Evolutionary conservation across 2,113 vertebrate species (phyloP).

Genomic region (Callipepla squamata): DNA sequence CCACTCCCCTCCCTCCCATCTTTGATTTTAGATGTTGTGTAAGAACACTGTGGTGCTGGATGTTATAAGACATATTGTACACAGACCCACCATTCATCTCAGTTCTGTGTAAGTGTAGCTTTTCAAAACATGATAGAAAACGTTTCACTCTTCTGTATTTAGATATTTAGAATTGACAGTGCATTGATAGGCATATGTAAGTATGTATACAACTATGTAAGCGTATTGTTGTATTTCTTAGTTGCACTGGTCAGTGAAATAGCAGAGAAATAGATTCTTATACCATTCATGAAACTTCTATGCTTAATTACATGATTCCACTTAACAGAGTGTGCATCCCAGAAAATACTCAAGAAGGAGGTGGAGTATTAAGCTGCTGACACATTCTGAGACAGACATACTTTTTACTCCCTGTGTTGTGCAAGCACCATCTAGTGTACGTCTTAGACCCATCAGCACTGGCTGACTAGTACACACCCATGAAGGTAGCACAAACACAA

Average conservation of each 20-base stretch:
- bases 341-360: background rate
- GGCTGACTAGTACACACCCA: fast-evolving
- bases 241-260: background rate
- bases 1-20: no score
- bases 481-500: background rate
- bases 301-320: background rate
- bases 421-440: slow-evolving; percentile 75
- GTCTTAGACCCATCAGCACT: background rate
- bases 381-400: slow-evolving; percentile 5
- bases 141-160: background rate
- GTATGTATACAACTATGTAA: background rate
- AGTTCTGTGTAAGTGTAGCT: background rate
- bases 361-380: background rate
- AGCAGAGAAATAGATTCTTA: background rate
- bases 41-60: background rate
- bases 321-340: background rate
- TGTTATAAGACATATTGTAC: background rate
- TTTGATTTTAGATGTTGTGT: background rate
- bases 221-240: background rate
- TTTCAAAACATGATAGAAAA: background rate
- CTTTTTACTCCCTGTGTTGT: slow-evolving; percentile 28
- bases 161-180: background rate
- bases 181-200: background rate
- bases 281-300: fast-evolving
- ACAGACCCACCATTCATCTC: fast-evolving